Percentiles rank a stretch among this genome's conserved stretches.
Conservation (phyloP, 1,140 invertebrate species). For the Drosophila biarmipes region DNA sequence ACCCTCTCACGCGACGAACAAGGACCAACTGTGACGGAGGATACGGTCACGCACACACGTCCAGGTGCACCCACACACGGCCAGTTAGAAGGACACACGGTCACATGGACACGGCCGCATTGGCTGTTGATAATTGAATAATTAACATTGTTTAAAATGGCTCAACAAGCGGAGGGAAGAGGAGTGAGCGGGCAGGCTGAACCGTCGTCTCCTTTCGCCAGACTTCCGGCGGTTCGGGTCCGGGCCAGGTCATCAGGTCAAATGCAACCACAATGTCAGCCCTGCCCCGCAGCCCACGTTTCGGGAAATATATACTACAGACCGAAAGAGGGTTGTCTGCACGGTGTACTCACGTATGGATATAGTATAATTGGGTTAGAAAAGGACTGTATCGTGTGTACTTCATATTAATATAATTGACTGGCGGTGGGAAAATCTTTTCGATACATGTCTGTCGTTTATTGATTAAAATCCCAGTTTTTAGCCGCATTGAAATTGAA, state of each 20-base stretch:
- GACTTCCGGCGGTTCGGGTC: conserved; percentile 32
- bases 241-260: conserved; percentile 72
- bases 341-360: not conserved
- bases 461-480: conserved; percentile 65
- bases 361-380: conserved; percentile 62
- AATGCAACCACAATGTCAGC: conserved; percentile 79
- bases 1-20: conserved; percentile 60
- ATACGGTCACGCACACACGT: conserved; percentile 23
- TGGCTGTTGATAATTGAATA: conserved; percentile 82
- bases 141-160: conserved; percentile 82
- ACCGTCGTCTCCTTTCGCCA: conserved; percentile 15
- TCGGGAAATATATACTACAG: conserved; percentile 15
- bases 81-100: conserved; percentile 55
- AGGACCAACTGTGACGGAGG: conserved; percentile 54
- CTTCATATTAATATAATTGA: conserved; percentile 70
- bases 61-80: conserved; percentile 6
- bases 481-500: conserved; percentile 41
- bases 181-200: not conserved
- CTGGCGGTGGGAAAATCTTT: conserved; percentile 72
- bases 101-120: conserved; percentile 49
- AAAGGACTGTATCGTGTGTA: conserved; percentile 12
- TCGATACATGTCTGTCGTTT: conserved; percentile 52
- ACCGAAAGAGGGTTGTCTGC: not conserved
- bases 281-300: conserved; percentile 55
- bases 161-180: conserved; percentile 24